A percentile compares a stretch with the other conserved stretches of the same genome.
Conservation (phyloP, 2,888 invertebrate genomes). For the Vannuccia rotundouncinata region DNA sequence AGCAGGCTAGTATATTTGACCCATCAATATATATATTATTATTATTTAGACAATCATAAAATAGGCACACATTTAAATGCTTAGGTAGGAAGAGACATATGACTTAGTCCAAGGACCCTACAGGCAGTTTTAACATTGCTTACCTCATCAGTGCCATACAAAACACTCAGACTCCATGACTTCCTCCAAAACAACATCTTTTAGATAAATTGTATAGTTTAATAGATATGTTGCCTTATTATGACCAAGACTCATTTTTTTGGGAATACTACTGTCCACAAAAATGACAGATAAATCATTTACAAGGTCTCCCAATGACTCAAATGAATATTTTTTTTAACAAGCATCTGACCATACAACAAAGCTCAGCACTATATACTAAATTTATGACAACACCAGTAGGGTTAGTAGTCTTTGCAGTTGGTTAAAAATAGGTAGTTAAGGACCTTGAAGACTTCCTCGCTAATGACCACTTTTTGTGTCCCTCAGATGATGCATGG, state of each 20-base stretch:
- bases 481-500: slow-evolving; percentile 8
- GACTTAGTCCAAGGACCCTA: background rate
- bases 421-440: slow-evolving; percentile 2
- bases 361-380: background rate
- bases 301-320: slow-evolving; percentile 20
- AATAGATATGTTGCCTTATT: slow-evolving; percentile 18
- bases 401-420: background rate
- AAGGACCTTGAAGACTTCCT: background rate
- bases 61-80: no score
- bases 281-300: slow-evolving; percentile 1
- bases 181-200: slow-evolving; percentile 19
- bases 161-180: slow-evolving; percentile 1
- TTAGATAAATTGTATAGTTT: background rate
- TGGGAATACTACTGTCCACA: slow-evolving; percentile 8
- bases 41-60: no score
- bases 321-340: background rate
- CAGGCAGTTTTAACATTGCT: slow-evolving; percentile 11
- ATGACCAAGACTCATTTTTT: slow-evolving; percentile 11
- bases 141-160: slow-evolving; percentile 1
- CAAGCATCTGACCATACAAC: background rate
- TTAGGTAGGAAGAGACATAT: no score
- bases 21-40: no score
- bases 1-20: no score
- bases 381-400: background rate
- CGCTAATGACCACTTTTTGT: background rate